Evolutionary conservation across 2,113 vertebrate genomes (phyloP).

Genomic region (Tupaia chinensis): DNA sequence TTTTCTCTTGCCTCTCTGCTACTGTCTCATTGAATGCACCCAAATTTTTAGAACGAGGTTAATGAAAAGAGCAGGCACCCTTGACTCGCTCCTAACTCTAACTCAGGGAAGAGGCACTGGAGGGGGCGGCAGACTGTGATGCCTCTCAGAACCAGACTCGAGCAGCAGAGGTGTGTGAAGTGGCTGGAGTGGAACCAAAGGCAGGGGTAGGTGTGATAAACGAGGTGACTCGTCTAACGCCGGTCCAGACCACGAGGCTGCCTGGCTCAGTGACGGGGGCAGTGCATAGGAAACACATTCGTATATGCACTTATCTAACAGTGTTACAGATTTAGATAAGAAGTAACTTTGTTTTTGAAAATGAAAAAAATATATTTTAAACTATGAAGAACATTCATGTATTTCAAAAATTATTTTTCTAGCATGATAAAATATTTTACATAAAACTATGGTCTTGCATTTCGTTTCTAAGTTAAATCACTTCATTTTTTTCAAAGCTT

Average conservation of each 20-base stretch:
- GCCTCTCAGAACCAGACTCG: not conserved
- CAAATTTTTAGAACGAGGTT: slow-evolving; percentile 13
- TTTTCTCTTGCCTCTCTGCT: not conserved
- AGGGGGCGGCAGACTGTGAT: not conserved
- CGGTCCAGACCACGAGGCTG: too few species aligned
- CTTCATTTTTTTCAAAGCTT: slow-evolving; percentile 19
- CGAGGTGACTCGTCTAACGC: not conserved
- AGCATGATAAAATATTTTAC: slow-evolving; percentile 7
- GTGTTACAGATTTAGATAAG: not conserved
- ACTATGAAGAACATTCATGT: not conserved
- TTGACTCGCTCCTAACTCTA: slow-evolving; percentile 5
- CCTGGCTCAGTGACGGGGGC: not conserved
- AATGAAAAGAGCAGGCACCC: slow-evolving; percentile 31
- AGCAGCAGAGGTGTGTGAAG: not conserved
- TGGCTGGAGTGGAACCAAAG: not conserved
- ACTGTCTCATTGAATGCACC: not conserved
- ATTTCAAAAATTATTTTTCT: slow-evolving; percentile 15
- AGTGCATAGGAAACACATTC: not conserved
- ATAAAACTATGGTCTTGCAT: not conserved
- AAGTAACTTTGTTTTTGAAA: not conserved
- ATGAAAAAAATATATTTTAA: not conserved
- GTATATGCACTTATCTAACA: slow-evolving; percentile 5
- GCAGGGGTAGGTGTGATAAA: not conserved
- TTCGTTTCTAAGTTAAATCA: slow-evolving; percentile 29
- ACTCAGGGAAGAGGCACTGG: not conserved